Evolutionary conservation across 2,113 vertebrate species (phyloP), one percentile per base, ranked within the genome.

Genomic region (Melierax canorus): DNA sequence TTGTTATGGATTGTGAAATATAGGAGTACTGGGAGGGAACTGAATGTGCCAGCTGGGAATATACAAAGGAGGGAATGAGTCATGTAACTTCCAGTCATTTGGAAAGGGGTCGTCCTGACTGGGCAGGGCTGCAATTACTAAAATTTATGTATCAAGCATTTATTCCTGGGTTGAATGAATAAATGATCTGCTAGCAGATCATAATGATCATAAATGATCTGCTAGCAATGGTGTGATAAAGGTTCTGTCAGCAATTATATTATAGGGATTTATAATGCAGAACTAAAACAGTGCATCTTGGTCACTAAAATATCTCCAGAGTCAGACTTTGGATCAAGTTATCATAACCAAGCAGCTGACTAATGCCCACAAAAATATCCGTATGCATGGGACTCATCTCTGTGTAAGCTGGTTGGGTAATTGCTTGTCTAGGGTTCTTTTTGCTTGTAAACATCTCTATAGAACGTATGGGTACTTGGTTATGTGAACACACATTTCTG

Each of bases 231-330:
- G 62, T 95, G 74, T 15, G 15, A 55, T 90, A 95, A 90, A 95
- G 59, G 51, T 87, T 94, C 69, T 93, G 90, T 97, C 95, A 97
- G 92, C 91, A 93, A 79, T 95, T 93, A 64, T 81, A 59, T 92
- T 92, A 75, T 4, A 82, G 46, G 24, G 76, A 97, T 97, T 95
- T 95, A 95, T 93, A 95, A 93, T 10, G 75, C 53, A 73, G 71
- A 96, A 71, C 55, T 62, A 86, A 96, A 97, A 92, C 88, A 96
- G 91, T 26, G 38, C 71, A 93, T 91, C 89, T 80, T 89, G 85
- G 80, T 81, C 89, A 88, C 86, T 92, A 94, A 97, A 97, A 96
- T 97, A 97, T 87, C 91, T 96, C 59, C 39, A 79, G 92, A 92
- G 92, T 95, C 92, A 96, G 75, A 85, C 78, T 90, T 88, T 71